These are phyloP conservation scores for Tenthredo mesomela DNA, from an alignment of 2,888 invertebrate genomes.

Conservation along the genomic window DNA sequence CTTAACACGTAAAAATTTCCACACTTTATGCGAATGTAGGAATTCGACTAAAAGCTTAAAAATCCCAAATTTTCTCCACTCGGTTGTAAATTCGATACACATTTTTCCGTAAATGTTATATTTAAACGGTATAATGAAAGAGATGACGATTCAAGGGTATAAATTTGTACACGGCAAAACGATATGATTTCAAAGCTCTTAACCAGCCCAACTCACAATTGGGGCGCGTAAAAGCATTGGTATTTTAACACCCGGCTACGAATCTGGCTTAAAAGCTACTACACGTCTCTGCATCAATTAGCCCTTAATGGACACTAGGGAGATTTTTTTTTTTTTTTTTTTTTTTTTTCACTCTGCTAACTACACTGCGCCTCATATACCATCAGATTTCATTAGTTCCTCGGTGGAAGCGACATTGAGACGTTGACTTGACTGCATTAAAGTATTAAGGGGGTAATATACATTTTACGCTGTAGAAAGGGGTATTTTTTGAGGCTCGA, in stretches of 20 bases:
- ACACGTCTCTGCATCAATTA: conserved; percentile 47
- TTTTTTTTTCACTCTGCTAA: neutral
- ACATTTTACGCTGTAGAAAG: neutral
- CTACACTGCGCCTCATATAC: neutral
- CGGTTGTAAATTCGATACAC: neutral
- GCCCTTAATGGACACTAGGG: conserved; percentile 17
- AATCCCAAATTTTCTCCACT: neutral
- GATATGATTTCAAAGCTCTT: conserved; percentile 22
- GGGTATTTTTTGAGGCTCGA: neutral
- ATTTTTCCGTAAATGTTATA: neutral
- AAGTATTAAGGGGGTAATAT: conserved; percentile 3
- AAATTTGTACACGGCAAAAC: neutral
- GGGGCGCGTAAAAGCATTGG: conserved; percentile 34
- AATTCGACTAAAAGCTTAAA: neutral
- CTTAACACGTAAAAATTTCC: neutral
- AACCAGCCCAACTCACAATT: conserved; percentile 6
- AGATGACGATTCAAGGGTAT: conserved; percentile 8
- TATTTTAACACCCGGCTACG: conserved; percentile 17
- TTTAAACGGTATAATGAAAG: conserved; percentile 1
- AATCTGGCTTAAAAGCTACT: conserved; percentile 37
- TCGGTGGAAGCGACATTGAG: neutral
- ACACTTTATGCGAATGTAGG: neutral
- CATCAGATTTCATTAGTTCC: conserved; percentile 23
- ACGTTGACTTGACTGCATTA: conserved; percentile 2
- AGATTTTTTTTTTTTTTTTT: conserved; percentile 11